Evolutionary conservation across 1,140 invertebrate species (phyloP).

Genomic region (Procambarus clarkii): DNA sequence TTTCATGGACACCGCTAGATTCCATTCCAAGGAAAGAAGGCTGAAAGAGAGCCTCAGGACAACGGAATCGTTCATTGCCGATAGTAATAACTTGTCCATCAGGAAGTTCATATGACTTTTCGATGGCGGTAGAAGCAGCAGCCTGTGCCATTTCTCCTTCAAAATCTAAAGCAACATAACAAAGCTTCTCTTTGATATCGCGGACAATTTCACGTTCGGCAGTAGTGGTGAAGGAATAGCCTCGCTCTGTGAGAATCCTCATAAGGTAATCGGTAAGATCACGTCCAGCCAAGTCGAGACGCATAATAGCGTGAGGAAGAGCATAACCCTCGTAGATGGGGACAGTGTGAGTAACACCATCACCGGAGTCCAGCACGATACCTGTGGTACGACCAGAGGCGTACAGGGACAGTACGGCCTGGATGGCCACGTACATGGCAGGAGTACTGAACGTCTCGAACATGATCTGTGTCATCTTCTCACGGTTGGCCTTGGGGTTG

Average conservation of each 20-base stretch:
- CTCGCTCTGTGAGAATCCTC: slow-evolving; percentile 37
- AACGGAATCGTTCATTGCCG: slow-evolving; percentile 84
- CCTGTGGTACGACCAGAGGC: slow-evolving; percentile 96
- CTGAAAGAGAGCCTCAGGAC: slow-evolving; percentile 97
- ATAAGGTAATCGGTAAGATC: slow-evolving; percentile 43
- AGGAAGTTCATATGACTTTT: slow-evolving; percentile 30
- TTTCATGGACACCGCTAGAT: slow-evolving; percentile 59
- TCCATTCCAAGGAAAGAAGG: slow-evolving; percentile 97
- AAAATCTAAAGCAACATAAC: slow-evolving; percentile 33
- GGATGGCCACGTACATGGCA: slow-evolving; percentile 94
- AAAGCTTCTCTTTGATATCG: slow-evolving; percentile 93
- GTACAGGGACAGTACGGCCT: slow-evolving; percentile 93
- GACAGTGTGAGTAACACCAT: slow-evolving; percentile 96
- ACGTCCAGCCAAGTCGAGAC: slow-evolving; percentile 52
- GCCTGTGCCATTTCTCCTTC: slow-evolving; percentile 78
- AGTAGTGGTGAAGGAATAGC: slow-evolving; percentile 75
- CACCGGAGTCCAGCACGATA: slow-evolving; percentile 93
- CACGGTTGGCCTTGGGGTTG: slow-evolving; percentile 91
- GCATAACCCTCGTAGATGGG: slow-evolving; percentile 95
- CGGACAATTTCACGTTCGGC: slow-evolving; percentile 93
- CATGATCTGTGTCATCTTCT: slow-evolving; percentile 95
- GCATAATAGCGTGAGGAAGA: slow-evolving; percentile 83
- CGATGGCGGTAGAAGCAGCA: slow-evolving; percentile 28
- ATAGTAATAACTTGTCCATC: slow-evolving; percentile 38
- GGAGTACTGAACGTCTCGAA: slow-evolving; percentile 96